Conservation (phyloP, 2,888 invertebrate genomes). For the Rhaphigaster nebulosa region DNA sequence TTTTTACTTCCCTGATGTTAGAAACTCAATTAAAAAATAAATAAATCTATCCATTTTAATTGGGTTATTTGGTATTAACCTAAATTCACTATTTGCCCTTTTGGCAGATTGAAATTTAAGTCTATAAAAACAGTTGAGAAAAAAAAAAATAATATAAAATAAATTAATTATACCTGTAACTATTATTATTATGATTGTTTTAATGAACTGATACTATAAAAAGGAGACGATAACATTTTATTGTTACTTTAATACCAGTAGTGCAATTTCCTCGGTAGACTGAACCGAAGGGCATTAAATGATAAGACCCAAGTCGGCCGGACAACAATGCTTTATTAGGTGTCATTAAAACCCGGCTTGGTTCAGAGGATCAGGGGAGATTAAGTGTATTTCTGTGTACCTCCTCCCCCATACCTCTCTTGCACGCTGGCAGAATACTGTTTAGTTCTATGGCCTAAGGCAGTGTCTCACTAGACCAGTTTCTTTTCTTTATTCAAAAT, state of each 20-base stretch:
- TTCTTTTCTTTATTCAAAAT: neutral
- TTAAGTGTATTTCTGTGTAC: constrained; percentile 7
- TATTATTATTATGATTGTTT: no score
- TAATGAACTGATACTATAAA: no score
- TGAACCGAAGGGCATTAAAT: neutral
- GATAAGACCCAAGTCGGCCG: neutral
- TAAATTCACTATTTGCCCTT: no score
- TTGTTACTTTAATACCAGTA: neutral
- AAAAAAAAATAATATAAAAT: no score
- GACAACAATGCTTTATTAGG: neutral
- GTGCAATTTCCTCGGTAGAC: neutral
- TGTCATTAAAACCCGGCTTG: neutral
- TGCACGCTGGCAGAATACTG: neutral
- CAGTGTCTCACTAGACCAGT: neutral
- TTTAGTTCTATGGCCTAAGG: neutral
- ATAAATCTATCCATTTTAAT: no score
- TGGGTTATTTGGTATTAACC: no score
- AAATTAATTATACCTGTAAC: no score
- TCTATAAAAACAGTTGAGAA: no score
- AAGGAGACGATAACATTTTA: neutral
- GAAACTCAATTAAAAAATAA: no score
- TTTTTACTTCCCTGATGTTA: no score
- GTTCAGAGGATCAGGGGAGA: neutral
- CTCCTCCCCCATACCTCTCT: neutral
- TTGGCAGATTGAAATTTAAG: no score